Conservation (phyloP, 2,888 invertebrate genomes). For the Drosophila silvestris region DNA sequence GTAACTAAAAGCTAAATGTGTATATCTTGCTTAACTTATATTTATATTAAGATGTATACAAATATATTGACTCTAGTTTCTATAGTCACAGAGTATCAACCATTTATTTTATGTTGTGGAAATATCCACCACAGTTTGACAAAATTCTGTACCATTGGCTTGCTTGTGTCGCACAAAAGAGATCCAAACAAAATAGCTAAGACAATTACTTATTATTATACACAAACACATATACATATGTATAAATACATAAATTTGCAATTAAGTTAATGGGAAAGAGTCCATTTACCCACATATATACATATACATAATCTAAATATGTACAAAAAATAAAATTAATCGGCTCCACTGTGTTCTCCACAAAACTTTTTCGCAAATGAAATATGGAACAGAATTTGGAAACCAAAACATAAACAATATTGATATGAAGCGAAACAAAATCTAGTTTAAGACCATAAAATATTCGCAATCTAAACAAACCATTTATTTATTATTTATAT, state of each 20-base stretch:
- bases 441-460: slow-evolving; percentile 17
- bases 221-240: background rate
- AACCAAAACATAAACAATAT: slow-evolving; percentile 1
- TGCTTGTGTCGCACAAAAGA: background rate
- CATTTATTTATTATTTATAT: slow-evolving; percentile 6
- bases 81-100: background rate
- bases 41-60: background rate
- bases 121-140: background rate
- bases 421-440: background rate
- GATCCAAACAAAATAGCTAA: background rate
- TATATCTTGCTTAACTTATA: background rate
- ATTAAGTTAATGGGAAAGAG: background rate
- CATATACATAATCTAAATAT: background rate
- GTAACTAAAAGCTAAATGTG: background rate
- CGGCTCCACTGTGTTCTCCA: background rate
- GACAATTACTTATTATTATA: background rate
- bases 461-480: background rate
- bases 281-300: background rate
- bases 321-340: background rate
- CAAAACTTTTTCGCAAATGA: background rate
- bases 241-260: background rate
- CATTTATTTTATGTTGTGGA: background rate
- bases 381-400: slow-evolving; percentile 16
- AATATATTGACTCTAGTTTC: background rate
- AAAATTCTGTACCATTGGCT: background rate